Conservation (phyloP, 2,888 invertebrate species). For the Sturmia bella region DNA sequence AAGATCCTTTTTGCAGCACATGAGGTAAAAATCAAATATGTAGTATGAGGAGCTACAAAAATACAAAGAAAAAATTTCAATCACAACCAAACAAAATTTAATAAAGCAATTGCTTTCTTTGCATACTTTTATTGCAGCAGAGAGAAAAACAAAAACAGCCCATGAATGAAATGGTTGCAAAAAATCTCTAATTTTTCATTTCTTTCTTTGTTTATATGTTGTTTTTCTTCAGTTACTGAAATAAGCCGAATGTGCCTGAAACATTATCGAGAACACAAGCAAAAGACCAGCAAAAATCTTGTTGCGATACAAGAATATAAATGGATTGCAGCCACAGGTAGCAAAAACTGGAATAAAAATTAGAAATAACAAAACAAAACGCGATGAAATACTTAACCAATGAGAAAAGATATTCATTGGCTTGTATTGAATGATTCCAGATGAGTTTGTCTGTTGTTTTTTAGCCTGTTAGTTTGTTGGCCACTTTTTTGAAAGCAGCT, state of each 20-base stretch:
- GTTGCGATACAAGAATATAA: slow-evolving; percentile 53
- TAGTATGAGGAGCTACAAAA: background rate
- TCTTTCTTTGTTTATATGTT: background rate
- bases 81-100: slow-evolving; percentile 42
- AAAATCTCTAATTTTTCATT: slow-evolving; percentile 12
- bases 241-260: slow-evolving; percentile 31
- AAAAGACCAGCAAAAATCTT: slow-evolving; percentile 43
- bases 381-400: slow-evolving; percentile 7
- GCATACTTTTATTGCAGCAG: slow-evolving; percentile 26
- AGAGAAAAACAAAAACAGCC: slow-evolving; percentile 29
- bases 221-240: slow-evolving; percentile 2
- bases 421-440: slow-evolving; percentile 31
- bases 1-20: slow-evolving; percentile 23
- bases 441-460: slow-evolving; percentile 3
- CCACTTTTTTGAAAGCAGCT: slow-evolving; percentile 51
- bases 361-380: slow-evolving; percentile 18
- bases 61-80: slow-evolving; percentile 8
- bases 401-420: slow-evolving; percentile 19
- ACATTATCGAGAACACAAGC: slow-evolving; percentile 18
- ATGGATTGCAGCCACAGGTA: slow-evolving; percentile 52
- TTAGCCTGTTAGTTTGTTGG: slow-evolving; percentile 19
- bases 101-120: slow-evolving; percentile 38
- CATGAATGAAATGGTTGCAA: slow-evolving; percentile 40
- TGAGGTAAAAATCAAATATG: slow-evolving; percentile 26
- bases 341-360: slow-evolving; percentile 21